Percentiles rank a stretch among this genome's conserved stretches.
Evolutionary conservation across 2,888 invertebrate genomes (phyloP).

Genomic region (Unio delphinus): DNA sequence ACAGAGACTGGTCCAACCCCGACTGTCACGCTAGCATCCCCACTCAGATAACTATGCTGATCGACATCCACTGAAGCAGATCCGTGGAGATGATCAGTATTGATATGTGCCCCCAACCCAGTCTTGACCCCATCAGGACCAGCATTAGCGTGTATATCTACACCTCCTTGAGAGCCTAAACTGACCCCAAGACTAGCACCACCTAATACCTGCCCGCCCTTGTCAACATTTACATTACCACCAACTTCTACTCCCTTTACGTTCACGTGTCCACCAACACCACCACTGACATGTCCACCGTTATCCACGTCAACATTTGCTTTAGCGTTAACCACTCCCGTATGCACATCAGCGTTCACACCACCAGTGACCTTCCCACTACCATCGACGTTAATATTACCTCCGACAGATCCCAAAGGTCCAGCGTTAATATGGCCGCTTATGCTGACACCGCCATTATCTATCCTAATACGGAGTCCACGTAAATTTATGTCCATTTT

Average conservation of each 20-base stretch:
- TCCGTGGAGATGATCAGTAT: conserved; percentile 16
- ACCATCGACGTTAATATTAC: conserved; percentile 13
- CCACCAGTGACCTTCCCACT: conserved; percentile 16
- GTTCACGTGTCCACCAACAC: too few relatives aligned
- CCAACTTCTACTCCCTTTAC: conserved; percentile 32
- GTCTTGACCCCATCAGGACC: conserved; percentile 22
- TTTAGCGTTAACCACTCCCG: too few relatives aligned
- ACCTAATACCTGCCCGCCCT: conserved; percentile 22
- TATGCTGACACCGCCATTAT: conserved; percentile 15
- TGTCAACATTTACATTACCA: conserved; percentile 27
- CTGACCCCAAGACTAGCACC: conserved; percentile 29
- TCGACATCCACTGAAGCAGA: conserved; percentile 23
- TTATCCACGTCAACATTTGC: too few relatives aligned
- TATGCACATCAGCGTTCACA: conserved; percentile 17
- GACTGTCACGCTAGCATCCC: conserved; percentile 20
- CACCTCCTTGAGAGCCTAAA: conserved; percentile 21
- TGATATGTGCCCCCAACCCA: conserved; percentile 24
- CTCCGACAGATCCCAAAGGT: conserved; percentile 14
- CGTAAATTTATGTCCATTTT: too few relatives aligned
- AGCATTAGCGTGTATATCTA: conserved; percentile 17
- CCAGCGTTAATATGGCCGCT: conserved; percentile 15
- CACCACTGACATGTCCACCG: too few relatives aligned
- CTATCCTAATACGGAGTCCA: conserved; percentile 11
- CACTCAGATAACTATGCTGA: conserved; percentile 25
- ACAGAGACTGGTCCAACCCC: conserved; percentile 26